These are phyloP conservation scores for Rhyacichthys aspro DNA, from an alignment of 2,797 vertebrate species.

Conservation along the genomic window DNA sequence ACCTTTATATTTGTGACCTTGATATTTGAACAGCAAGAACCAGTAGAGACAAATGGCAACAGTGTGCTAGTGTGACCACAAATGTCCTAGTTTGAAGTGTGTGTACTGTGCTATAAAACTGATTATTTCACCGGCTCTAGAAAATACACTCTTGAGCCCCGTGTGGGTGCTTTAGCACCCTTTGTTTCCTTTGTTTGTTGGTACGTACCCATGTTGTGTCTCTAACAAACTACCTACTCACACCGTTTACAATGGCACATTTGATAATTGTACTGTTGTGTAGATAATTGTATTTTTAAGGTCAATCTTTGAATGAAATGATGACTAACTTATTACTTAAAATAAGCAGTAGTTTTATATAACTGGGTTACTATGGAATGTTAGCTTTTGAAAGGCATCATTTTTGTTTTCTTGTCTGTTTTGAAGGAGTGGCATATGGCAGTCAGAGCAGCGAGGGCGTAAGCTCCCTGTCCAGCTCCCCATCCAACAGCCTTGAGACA, in stretches of 20 bases:
- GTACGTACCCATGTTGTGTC: slow-evolving; percentile 14
- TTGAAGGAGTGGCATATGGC: slow-evolving; percentile 89
- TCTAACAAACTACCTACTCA: slow-evolving; percentile 4
- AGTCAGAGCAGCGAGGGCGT: slow-evolving; percentile 99
- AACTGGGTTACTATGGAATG: too few species aligned
- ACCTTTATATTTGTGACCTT: slow-evolving; percentile 20
- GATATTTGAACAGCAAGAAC: slow-evolving; percentile 25
- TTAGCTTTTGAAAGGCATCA: neutral
- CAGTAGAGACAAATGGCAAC: slow-evolving; percentile 22
- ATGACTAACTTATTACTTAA: neutral
- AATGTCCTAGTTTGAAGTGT: slow-evolving; percentile 27
- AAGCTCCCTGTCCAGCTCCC: slow-evolving; percentile 98
- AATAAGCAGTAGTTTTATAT: neutral
- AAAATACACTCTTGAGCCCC: slow-evolving; percentile 31
- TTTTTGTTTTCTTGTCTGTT: slow-evolving; percentile 26
- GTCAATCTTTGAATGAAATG: neutral
- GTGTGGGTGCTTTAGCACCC: slow-evolving; percentile 18
- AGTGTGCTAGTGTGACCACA: slow-evolving; percentile 31
- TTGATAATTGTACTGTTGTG: slow-evolving; percentile 3
- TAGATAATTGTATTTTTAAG: neutral
- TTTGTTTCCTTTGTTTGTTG: slow-evolving; percentile 40
- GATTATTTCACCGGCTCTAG: slow-evolving; percentile 45
- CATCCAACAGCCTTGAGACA: slow-evolving; percentile 98
- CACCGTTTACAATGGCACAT: neutral
- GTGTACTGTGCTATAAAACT: slow-evolving; percentile 5